Percentiles rank a stretch among this genome's conserved stretches.
These are phyloP conservation scores for Himalopsyche tibetana DNA, from an alignment of 2,888 invertebrate species.

Conservation along the genomic window DNA sequence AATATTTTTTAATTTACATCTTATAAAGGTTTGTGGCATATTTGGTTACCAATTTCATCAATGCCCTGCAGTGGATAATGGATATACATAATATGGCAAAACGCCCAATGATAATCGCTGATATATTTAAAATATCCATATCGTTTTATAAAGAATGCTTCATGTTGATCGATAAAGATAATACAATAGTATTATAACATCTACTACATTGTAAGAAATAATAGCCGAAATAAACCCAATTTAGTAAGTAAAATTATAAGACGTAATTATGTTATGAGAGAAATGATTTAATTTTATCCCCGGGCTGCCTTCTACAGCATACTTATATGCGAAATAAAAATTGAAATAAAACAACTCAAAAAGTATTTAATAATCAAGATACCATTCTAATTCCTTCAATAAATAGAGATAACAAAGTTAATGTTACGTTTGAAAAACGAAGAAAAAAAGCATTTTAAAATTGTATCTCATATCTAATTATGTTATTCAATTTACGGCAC, in stretches of 20 bases:
- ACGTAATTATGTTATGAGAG: conserved; percentile 15
- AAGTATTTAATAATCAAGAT: conserved; percentile 24
- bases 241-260: not conserved
- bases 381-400: conserved; percentile 24
- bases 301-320: conserved; percentile 2
- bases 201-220: not conserved
- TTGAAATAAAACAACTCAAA: conserved; percentile 4
- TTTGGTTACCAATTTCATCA: no score
- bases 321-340: conserved; percentile 24
- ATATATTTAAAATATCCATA: no score
- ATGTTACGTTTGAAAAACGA: conserved; percentile 39
- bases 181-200: not conserved
- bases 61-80: no score
- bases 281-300: not conserved
- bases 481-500: conserved; percentile 52
- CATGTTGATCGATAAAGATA: not conserved
- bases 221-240: not conserved
- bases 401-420: conserved; percentile 21
- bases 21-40: no score
- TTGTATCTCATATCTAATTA: conserved; percentile 50
- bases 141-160: not conserved
- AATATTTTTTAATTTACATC: no score
- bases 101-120: no score
- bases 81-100: no score
- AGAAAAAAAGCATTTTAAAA: conserved; percentile 31